A percentile compares a stretch with the other conserved stretches of the same genome.
phyloP scores from a whole-genome alignment of 2,888 invertebrate genomes.

The Pseudococcus jackbeardsleyi region DNA sequence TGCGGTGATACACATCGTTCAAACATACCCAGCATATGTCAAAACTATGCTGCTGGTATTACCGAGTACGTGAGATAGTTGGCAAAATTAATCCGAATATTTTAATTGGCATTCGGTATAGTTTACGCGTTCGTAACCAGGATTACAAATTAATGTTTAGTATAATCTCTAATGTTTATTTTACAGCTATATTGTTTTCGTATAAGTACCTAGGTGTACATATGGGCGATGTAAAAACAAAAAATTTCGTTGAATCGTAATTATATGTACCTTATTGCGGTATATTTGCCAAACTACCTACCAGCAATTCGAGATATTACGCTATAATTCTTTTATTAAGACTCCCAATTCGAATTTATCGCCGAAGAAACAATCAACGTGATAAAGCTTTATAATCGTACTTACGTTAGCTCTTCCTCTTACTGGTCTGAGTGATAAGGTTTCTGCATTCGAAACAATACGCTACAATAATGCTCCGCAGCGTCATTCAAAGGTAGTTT shows the following conservation, averaged over 20 bases:
- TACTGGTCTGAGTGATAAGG: not conserved
- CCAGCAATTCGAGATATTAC: not conserved
- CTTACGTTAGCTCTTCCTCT: not conserved
- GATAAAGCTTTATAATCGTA: not conserved
- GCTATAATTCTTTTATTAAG: conserved; percentile 25
- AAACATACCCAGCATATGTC: not conserved
- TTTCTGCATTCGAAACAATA: conserved; percentile 16
- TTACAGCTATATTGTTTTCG: not conserved
- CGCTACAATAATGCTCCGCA: not conserved
- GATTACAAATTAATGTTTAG: conserved; percentile 28
- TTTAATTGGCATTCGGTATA: conserved; percentile 40
- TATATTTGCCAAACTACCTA: not conserved
- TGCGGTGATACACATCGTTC: not conserved
- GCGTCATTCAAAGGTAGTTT: conserved; percentile 17
- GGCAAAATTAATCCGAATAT: conserved; percentile 32
- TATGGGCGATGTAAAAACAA: not conserved
- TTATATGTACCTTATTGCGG: not conserved
- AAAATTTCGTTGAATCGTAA: not conserved
- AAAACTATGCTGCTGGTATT: not conserved
- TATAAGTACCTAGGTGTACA: not conserved
- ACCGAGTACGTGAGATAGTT: conserved; percentile 39
- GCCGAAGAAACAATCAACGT: not conserved
- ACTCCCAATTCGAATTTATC: not conserved
- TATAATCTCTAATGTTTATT: conserved; percentile 25
- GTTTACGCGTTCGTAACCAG: conserved; percentile 38